Base-by-base conservation (phyloP, 1,140 invertebrate genomes). In the Panagrolaimus sp. region DNA sequence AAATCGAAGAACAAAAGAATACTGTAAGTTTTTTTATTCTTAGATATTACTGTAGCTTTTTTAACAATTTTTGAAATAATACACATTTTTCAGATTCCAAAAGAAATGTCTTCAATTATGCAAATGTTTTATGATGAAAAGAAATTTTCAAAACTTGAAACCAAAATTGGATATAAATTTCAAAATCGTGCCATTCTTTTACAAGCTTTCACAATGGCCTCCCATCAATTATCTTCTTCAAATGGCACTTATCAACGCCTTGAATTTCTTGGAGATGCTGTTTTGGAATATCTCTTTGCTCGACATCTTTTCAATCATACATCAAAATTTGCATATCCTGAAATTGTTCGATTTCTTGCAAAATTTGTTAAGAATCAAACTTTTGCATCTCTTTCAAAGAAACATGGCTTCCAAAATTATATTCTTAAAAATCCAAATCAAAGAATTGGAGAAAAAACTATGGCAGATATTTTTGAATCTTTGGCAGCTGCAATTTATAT, bases 391-490 rank as follows among this genome's bases (percentile, higher is more conserved):
- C 84, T 99, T 7, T 93, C 95, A 9, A 95, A 97, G 10, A 21
- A 28, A 43, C 21, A 26, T 72, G 24, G 58, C 73, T 73, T 63
- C 26, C 43, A 73, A 14, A 26, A 32, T 70, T 71, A 76, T 64
- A 66, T 83, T 84, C 95, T 92, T 84, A 67, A 78, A 77, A 68
- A 77, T 73, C 38, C 80, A 76, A 73, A 85, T n/a, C n/a, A n/a
- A n/a, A n/a, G n/a, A 58, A 96, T 99, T 87, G 95, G 98, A 6
- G 96, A 96, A 3, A 99, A 99, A 87, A 94, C 94, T 7, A 85
- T 98, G n/a, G 95, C 96, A 3, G 96, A 99, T 86, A 89, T 99
- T 43, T 99, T 98, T 85, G 96, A 99, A 86, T 96, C 94, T 0
- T 87, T 99, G 10, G 94, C 95, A 43, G 96, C 95, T 24, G 96